A percentile compares a stretch with the other conserved stretches of the same genome.
Evolutionary conservation across 2,797 vertebrate genomes (phyloP).

Genomic region (Eulemur albifrons): DNA sequence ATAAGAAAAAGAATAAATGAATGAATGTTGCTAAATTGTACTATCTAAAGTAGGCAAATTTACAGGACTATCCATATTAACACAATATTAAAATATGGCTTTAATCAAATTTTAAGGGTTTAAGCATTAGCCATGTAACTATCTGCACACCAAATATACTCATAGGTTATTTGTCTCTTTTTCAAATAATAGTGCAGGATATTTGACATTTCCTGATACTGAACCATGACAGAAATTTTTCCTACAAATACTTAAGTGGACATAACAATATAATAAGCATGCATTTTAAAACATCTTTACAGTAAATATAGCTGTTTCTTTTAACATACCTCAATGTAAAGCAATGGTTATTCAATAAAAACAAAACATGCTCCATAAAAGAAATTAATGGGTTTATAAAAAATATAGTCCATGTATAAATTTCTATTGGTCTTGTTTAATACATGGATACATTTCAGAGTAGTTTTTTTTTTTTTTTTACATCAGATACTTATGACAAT

Average conservation of each 20-base stretch:
- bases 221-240: neutral
- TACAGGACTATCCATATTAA: neutral
- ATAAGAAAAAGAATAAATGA: neutral
- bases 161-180: neutral
- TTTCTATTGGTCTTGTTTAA: constrained; percentile 7
- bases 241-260: neutral
- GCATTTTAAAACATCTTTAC: neutral
- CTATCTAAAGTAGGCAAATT: neutral
- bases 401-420: neutral
- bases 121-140: neutral
- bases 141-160: neutral
- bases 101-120: neutral
- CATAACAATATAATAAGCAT: neutral
- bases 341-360: neutral
- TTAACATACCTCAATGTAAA: neutral
- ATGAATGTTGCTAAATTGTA: neutral
- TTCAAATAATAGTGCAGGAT: neutral
- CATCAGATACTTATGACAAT: neutral
- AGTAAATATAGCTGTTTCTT: neutral
- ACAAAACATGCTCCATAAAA: neutral
- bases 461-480: neutral
- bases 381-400: neutral
- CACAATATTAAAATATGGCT: neutral
- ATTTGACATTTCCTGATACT: neutral
- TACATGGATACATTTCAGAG: neutral